A percentile compares a stretch with the other conserved stretches of the same genome.
These are phyloP conservation scores for Poecile atricapillus DNA, from an alignment of 2,113 vertebrate genomes.

Conservation along the genomic window DNA sequence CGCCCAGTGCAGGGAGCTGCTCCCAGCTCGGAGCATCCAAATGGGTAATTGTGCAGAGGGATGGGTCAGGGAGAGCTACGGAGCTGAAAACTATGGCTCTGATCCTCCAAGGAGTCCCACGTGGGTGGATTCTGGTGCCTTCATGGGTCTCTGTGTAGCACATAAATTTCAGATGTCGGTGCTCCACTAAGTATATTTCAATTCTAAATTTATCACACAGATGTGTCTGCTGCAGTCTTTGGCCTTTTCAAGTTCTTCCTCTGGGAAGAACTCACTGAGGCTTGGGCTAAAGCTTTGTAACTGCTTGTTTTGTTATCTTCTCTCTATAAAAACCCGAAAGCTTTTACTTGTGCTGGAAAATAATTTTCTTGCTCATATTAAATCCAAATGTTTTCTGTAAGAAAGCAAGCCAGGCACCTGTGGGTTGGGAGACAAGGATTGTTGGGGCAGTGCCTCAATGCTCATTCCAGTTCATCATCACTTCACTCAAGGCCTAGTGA, in stretches of 20 bases:
- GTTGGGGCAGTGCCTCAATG: neutral
- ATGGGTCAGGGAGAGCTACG: neutral
- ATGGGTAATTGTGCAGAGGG: neutral
- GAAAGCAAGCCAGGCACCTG: neutral
- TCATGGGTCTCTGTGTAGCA: neutral
- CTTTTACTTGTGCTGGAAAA: neutral
- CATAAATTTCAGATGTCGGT: neutral
- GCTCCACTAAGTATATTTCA: neutral
- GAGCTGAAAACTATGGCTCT: neutral
- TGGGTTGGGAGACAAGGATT: neutral
- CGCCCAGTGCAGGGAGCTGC: neutral
- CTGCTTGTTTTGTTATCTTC: neutral
- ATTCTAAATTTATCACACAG: slow-evolving; percentile 10
- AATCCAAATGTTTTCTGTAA: neutral
- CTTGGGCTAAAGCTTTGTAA: neutral
- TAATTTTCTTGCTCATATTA: neutral
- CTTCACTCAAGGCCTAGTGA: neutral
- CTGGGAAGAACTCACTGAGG: neutral
- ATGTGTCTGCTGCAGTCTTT: neutral
- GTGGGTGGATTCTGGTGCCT: neutral
- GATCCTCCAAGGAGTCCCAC: neutral
- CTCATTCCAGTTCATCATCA: neutral
- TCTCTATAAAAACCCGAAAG: neutral
- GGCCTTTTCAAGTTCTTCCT: neutral
- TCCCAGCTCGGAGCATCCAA: neutral